These are phyloP conservation scores for Meteorus colon DNA, from an alignment of 2,888 invertebrate species.

Conservation along the genomic window DNA sequence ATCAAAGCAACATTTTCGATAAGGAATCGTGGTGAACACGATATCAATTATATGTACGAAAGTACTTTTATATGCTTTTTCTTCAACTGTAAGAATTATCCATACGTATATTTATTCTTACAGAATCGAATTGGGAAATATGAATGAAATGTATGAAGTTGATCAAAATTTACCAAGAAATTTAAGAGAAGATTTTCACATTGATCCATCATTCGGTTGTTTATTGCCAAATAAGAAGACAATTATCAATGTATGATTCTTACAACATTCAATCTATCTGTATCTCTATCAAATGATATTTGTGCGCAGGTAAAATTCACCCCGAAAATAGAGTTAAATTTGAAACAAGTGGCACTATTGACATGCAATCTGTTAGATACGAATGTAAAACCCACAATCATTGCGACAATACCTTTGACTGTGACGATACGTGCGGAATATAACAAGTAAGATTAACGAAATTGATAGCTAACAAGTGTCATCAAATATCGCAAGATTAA, in stretches of 20 bases:
- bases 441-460: constrained; percentile 52
- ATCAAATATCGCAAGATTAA: constrained; percentile 30
- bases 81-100: neutral
- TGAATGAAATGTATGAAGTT: constrained; percentile 45
- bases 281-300: neutral
- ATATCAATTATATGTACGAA: constrained; percentile 75
- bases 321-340: constrained; percentile 56
- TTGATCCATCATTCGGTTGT: constrained; percentile 58
- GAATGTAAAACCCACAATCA: constrained; percentile 50
- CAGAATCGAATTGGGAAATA: constrained; percentile 55
- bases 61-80: neutral
- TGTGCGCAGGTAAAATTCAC: constrained; percentile 53
- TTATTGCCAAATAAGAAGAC: constrained; percentile 54
- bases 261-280: constrained; percentile 9
- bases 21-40: constrained; percentile 77
- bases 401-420: constrained; percentile 63
- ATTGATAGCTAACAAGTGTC: constrained; percentile 54
- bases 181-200: constrained; percentile 54
- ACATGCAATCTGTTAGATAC: constrained; percentile 60
- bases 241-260: constrained; percentile 52
- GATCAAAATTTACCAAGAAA: constrained; percentile 43
- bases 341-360: constrained; percentile 57
- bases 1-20: constrained; percentile 74
- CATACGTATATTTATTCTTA: constrained; percentile 1
- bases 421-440: constrained; percentile 59